Conservation (phyloP, 2,797 vertebrate species). For the Chelidonichthys spinosus region DNA sequence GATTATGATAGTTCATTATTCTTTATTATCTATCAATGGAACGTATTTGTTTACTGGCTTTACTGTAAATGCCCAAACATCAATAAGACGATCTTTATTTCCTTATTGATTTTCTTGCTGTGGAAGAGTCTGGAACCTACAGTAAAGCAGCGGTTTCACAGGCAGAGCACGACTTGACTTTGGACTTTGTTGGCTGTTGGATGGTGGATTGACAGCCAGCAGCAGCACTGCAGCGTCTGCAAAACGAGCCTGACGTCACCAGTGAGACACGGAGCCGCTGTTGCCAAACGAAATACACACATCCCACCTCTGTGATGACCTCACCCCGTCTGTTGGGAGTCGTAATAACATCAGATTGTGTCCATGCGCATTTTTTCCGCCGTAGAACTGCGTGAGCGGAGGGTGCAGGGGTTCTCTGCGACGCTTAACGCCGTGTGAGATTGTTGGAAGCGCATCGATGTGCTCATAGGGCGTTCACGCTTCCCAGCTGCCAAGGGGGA, state of each 20-base stretch:
- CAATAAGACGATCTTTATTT: background rate
- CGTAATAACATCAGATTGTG: slow-evolving; percentile 23
- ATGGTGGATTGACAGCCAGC: slow-evolving; percentile 42
- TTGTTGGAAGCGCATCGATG: slow-evolving; percentile 57
- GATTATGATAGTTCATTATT: background rate
- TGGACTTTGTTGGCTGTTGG: background rate
- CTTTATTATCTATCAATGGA: background rate
- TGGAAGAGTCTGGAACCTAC: slow-evolving; percentile 7
- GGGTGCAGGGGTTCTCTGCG: background rate
- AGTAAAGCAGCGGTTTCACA: slow-evolving; percentile 24
- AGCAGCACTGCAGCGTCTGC: slow-evolving; percentile 23
- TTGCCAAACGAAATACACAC: slow-evolving; percentile 62
- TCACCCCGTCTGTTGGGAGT: slow-evolving; percentile 33
- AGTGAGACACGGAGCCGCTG: slow-evolving; percentile 24
- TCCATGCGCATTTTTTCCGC: background rate
- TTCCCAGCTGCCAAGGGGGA: slow-evolving; percentile 61
- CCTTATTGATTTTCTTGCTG: slow-evolving; percentile 7
- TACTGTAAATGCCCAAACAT: slow-evolving; percentile 23
- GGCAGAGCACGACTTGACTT: slow-evolving; percentile 28
- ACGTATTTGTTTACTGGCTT: slow-evolving; percentile 19
- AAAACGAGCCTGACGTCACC: slow-evolving; percentile 71
- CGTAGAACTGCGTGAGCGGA: background rate
- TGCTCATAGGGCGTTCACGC: slow-evolving; percentile 77
- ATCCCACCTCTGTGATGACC: slow-evolving; percentile 46
- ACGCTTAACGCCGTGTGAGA: slow-evolving; percentile 60